These are phyloP conservation scores for Hololepta plana DNA, from an alignment of 2,888 invertebrate species.

Conservation along the genomic window DNA sequence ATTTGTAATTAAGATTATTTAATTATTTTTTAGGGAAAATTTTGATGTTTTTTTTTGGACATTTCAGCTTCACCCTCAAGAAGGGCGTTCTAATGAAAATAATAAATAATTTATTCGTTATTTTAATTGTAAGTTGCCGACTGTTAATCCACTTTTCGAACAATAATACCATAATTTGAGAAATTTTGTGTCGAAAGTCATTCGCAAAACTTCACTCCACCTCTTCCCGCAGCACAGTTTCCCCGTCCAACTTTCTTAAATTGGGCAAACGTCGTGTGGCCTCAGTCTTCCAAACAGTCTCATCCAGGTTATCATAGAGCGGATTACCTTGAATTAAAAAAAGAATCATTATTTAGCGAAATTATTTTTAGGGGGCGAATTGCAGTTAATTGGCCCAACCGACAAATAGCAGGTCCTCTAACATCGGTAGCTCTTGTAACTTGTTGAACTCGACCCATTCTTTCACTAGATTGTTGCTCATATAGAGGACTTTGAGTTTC, in stretches of 20 bases:
- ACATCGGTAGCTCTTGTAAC: slow-evolving; percentile 47
- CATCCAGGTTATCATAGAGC: slow-evolving; percentile 52
- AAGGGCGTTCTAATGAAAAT: too few species aligned
- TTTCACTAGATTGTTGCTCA: slow-evolving; percentile 71
- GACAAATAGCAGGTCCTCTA: slow-evolving; percentile 66
- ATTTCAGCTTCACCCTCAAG: too few species aligned
- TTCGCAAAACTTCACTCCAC: too few species aligned
- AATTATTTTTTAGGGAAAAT: too few species aligned
- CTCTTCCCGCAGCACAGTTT: slow-evolving; percentile 51
- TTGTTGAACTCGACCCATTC: slow-evolving; percentile 83
- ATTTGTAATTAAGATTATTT: too few species aligned
- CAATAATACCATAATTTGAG: too few species aligned
- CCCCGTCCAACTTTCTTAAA: slow-evolving; percentile 65
- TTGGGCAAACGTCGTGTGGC: slow-evolving; percentile 53
- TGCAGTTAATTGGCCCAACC: slow-evolving; percentile 25
- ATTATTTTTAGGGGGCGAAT: not conserved
- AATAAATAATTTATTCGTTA: too few species aligned
- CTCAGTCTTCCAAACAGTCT: slow-evolving; percentile 46
- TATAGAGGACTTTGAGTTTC: slow-evolving; percentile 64
- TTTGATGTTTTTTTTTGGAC: too few species aligned
- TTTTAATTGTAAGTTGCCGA: too few species aligned
- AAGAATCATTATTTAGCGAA: not conserved
- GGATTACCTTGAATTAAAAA: slow-evolving; percentile 40
- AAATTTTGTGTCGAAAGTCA: too few species aligned
- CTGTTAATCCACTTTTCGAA: too few species aligned